Evolutionary conservation across 2,113 vertebrate genomes (phyloP).

Genomic region (Crotalus viridis): DNA sequence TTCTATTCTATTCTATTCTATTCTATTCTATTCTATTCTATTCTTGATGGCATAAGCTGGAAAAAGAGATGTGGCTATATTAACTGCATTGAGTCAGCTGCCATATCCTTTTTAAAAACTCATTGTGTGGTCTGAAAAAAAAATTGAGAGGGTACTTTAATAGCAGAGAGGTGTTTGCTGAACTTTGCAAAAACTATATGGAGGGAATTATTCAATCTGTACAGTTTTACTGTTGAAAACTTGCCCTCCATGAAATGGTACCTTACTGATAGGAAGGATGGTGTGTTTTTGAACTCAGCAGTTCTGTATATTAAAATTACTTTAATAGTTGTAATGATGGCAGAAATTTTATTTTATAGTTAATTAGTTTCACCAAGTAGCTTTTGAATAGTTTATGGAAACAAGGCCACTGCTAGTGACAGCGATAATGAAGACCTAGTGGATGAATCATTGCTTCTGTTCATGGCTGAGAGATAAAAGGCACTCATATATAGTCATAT

Average conservation of each 20-base stretch:
- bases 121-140: not conserved
- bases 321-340: slow-evolving; percentile 12
- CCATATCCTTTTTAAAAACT: not conserved
- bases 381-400: slow-evolving; percentile 5
- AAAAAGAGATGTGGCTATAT: not conserved
- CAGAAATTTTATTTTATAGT: slow-evolving; percentile 33
- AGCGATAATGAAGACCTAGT: slow-evolving; percentile 17
- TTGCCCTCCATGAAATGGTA: not conserved
- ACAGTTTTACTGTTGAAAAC: not conserved
- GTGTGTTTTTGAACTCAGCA: not conserved
- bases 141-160: not conserved
- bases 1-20: no score
- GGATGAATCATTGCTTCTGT: slow-evolving; percentile 26
- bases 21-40: no score
- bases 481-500: slow-evolving; percentile 20
- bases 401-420: not conserved
- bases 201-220: not conserved
- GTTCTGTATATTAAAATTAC: not conserved
- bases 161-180: not conserved
- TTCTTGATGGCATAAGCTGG: not conserved
- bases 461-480: slow-evolving; percentile 3
- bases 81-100: not conserved
- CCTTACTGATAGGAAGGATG: not conserved
- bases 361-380: slow-evolving; percentile 22
- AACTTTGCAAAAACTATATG: not conserved